Base-by-base conservation (phyloP, 2,888 invertebrate species). In the Galerucella pusilla region DNA sequence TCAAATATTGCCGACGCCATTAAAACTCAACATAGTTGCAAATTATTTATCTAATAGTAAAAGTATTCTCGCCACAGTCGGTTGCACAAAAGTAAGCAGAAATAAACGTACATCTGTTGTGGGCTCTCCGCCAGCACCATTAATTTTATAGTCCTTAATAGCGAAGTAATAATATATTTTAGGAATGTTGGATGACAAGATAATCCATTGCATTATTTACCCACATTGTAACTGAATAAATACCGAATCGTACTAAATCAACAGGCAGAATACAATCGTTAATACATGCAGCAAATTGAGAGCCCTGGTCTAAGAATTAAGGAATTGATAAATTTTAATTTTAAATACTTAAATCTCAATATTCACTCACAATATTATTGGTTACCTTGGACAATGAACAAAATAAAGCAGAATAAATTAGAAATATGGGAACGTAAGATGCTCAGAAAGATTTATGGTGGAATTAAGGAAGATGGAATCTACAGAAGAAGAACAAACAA, bases 41-140 rank as follows among this genome's bases (percentile, higher is more conserved):
- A 66, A 71, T 66, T 71, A 65, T 65, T 65, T 11, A 65, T 66
- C 66, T 65, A 71, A 65, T 54, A 65, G 65, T 65, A 57, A 46
- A 66, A 66, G 59, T 42, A 70, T 64, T 70, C 54, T n/a, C 49
- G 52, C 70, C 54, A 49, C 71, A 71, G 57, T 71, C 60, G 71
- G 65, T 60, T 65, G 65, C 65, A 66, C 66, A 71, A 66, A 71
- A 71, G 65, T 66, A 71, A 66, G 71, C 65, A 66, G 65, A 71
- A 66, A 71, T 71, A 71, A 71, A 71, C 59, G 66, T 65, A 71
- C 65, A 71, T 71, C 57, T 71, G 71, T 71, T 71, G 49, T 42
- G 71, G 71, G 71, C 66, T 71, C 46, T 71, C 42, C 42, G 71
- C 71, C 71, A 71, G 65, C 45, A 59, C 28, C 65, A 59, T 71